Conservation (phyloP, 2,797 vertebrate genomes). For the Mus minutoides region DNA sequence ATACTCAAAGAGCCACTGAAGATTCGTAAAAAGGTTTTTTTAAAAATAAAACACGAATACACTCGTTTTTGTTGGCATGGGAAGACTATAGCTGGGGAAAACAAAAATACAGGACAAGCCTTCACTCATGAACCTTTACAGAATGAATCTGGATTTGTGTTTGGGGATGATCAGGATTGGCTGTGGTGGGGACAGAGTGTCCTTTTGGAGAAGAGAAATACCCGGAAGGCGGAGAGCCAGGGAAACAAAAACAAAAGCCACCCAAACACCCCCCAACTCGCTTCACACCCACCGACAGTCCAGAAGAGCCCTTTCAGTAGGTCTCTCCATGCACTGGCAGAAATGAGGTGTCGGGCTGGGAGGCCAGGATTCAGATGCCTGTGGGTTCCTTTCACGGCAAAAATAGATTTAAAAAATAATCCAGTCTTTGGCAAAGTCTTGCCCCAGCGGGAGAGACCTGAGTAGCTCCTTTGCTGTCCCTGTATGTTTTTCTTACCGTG, state of each 20-base stretch:
- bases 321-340: slow-evolving; percentile 69
- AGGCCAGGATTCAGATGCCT: slow-evolving; percentile 76
- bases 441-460: slow-evolving; percentile 17
- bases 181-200: slow-evolving; percentile 73
- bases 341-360: slow-evolving; percentile 61
- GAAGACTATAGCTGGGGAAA: slow-evolving; percentile 71
- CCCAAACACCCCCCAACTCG: slow-evolving; percentile 31
- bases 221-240: slow-evolving; percentile 3
- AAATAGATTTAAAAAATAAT: slow-evolving; percentile 83
- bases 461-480: slow-evolving; percentile 49
- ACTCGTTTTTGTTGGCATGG: slow-evolving; percentile 81
- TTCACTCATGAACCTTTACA: slow-evolving; percentile 63
- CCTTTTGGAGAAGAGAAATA: slow-evolving; percentile 64
- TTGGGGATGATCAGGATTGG: slow-evolving; percentile 40
- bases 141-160: slow-evolving; percentile 74
- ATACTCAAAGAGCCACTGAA: slow-evolving; percentile 80
- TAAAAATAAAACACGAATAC: slow-evolving; percentile 81
- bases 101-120: slow-evolving; percentile 76
- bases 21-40: slow-evolving; percentile 78
- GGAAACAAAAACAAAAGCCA: slow-evolving; percentile 73
- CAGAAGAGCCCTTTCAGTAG: slow-evolving; percentile 69
- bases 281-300: slow-evolving; percentile 47
- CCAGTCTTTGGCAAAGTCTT: slow-evolving; percentile 66
- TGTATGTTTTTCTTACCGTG: slow-evolving; percentile 25
- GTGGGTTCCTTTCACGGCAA: slow-evolving; percentile 80